Evolutionary conservation across 2,113 vertebrate genomes (phyloP), one percentile per base, ranked within the genome.

Genomic region (Bubo bubo): DNA sequence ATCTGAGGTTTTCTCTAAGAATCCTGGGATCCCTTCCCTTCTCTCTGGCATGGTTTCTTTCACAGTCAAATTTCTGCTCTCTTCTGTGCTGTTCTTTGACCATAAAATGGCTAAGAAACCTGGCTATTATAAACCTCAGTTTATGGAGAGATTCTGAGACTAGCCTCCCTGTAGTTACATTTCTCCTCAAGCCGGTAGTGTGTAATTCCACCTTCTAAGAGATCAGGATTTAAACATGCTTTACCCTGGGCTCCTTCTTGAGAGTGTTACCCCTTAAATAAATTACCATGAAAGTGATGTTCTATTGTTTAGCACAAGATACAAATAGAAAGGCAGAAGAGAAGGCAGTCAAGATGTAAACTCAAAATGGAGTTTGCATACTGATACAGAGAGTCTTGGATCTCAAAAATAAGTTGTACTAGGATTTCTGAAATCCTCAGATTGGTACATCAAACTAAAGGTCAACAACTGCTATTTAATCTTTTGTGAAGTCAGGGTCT

Each of bases 391-490:
- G 35, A 22, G 30, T 39, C 27, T 67, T n/a, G 68, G 13, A 62
- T 53, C 35, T 93, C 45, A 68, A 49, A 87, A 91, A 58, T 47
- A 89, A 84, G 17, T 76, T 88, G 14, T 24, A 82, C 41, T 22
- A 79, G 58, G 20, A 76, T 79, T 95, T 92, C 59, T 79, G 53
- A 66, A 90, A 88, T 70, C 41, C 47, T 82, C 45, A 68, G 49
- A 76, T 13, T 64, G 14, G 41, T 94, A 41, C 75, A 88, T 92
- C 70, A 73, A 76, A 83, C 72, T 94, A 95, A 97, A 97, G 92
- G 96, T 97, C 97, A 97, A 62, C 58, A 86, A 94, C 53, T 93
- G 76, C 63, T 96, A 20, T 94, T 94, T 94, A 89, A 95, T 97
- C 52, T 91, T 41, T 63, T 88, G 67, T 81, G 60, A 93, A 88